Conservation (phyloP, 2,888 invertebrate species). For the Euplagia quadripunctaria region DNA sequence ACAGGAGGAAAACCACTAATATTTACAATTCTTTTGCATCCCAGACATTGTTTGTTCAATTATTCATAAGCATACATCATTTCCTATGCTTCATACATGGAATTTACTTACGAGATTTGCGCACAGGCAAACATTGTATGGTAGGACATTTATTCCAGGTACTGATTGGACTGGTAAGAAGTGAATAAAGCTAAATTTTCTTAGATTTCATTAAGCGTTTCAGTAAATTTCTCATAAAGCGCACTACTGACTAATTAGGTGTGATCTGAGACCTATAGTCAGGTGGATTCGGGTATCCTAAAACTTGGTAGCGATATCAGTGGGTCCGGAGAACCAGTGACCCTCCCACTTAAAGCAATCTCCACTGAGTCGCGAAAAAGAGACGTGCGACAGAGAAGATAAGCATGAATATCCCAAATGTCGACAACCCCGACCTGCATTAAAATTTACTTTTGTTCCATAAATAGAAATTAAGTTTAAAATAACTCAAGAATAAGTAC, state of each 20-base stretch:
- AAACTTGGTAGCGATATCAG: too few species aligned
- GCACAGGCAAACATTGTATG: slow-evolving; percentile 13
- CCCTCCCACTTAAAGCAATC: too few species aligned
- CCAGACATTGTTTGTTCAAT: slow-evolving; percentile 47
- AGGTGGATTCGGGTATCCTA: too few species aligned
- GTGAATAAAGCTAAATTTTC: background rate
- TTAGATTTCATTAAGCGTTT: background rate
- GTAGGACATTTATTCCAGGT: background rate
- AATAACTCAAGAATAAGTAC: background rate
- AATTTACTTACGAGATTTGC: slow-evolving; percentile 27
- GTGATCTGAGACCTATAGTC: too few species aligned
- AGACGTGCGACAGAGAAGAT: too few species aligned
- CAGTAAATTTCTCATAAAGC: too few species aligned
- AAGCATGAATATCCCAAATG: too few species aligned
- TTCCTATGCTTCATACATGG: slow-evolving; percentile 37
- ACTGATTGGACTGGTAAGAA: background rate
- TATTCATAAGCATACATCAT: slow-evolving; percentile 50
- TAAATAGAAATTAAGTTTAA: background rate
- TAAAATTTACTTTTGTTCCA: background rate
- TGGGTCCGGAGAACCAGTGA: too few species aligned
- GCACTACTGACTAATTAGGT: too few species aligned
- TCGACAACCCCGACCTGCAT: too few species aligned
- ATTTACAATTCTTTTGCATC: slow-evolving; percentile 44
- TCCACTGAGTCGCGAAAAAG: too few species aligned
- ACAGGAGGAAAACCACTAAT: slow-evolving; percentile 52